Base-by-base conservation (phyloP, 2,888 invertebrate genomes). In the Gari tellinella region DNA sequence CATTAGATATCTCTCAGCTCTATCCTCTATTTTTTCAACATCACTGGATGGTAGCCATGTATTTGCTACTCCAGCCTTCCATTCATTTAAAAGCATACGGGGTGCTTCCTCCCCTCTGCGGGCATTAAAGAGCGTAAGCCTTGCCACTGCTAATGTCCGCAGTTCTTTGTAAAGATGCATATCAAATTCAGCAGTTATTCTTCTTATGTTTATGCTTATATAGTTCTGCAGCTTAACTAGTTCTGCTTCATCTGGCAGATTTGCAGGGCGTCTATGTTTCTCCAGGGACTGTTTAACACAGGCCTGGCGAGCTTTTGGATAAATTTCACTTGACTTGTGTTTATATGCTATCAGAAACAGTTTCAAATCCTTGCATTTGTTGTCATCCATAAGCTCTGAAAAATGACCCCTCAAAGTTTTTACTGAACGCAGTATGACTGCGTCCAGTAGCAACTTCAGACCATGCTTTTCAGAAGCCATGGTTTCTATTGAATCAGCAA, bases 71-170 rank as follows among this genome's bases (percentile, higher is more conserved):
- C 12, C 31, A 52, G 19, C 52, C 14, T 26, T n/a, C 52, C 52
- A 52, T n/a, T 52, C 52, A 23, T 15, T 52, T 7, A 52, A 7
- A 26, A 52, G 52, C 25, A 52, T 25, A 14, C 52, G 25, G 3
- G 26, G 25, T 12, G 52, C 31, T 26, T 52, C 52, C 15, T 31
- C 31, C 12, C 52, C 52, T 23, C 52, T 19, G 14, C 52, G 25
- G 5, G 52, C 52, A 52, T 52, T 52, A 19, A 52, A 52, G 3
- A 52, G 17, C 2, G 52, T 52, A 7, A 52, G 31, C 26, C 25
- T 25, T 26, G 52, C 25, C 3, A 52, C 52, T 26, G n/a, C 7
- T 15, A 52, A 31, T 52, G 52, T 52, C 26, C 52, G 23, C 25
- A 52, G 25, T 23, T 52, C 15, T 19, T n/a, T 25, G 25, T 52